Evolutionary conservation across 2,888 invertebrate species (phyloP).

Genomic region (Dryadula phaetusa): DNA sequence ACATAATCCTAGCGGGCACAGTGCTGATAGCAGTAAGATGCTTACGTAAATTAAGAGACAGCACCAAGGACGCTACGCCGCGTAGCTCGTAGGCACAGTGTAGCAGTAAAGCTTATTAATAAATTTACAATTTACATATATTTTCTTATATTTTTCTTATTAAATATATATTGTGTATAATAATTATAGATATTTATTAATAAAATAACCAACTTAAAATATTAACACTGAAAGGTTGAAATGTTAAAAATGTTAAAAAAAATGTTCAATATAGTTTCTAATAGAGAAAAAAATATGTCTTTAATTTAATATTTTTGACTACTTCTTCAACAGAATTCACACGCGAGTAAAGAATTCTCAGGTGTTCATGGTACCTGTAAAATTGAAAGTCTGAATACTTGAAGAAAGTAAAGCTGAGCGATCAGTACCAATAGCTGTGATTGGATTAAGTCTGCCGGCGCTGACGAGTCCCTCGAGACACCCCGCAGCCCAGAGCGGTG

Average conservation of each 20-base stretch:
- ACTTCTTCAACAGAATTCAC: background rate
- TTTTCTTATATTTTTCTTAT: background rate
- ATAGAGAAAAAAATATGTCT: too few species aligned
- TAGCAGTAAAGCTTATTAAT: constrained; percentile 37
- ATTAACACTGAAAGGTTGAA: too few species aligned
- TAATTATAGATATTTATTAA: too few species aligned
- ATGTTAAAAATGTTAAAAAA: too few species aligned
- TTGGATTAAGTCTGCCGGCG: constrained; percentile 86
- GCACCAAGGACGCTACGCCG: constrained; percentile 56
- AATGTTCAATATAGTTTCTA: too few species aligned
- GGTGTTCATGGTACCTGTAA: constrained; percentile 6
- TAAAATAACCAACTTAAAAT: too few species aligned
- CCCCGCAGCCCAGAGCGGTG: constrained; percentile 64
- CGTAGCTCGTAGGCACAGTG: constrained; percentile 47
- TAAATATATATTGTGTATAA: too few species aligned
- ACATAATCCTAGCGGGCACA: constrained; percentile 79
- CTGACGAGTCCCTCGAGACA: constrained; percentile 86
- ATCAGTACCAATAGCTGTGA: constrained; percentile 75
- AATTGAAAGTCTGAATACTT: constrained; percentile 25
- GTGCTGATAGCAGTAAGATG: constrained; percentile 80
- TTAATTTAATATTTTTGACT: too few species aligned
- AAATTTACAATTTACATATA: background rate
- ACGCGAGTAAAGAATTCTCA: background rate
- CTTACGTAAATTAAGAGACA: constrained; percentile 78
- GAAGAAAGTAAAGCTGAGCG: constrained; percentile 63